Base-by-base conservation (phyloP, 2,888 invertebrate species). In the Mesochorus sp. region DNA sequence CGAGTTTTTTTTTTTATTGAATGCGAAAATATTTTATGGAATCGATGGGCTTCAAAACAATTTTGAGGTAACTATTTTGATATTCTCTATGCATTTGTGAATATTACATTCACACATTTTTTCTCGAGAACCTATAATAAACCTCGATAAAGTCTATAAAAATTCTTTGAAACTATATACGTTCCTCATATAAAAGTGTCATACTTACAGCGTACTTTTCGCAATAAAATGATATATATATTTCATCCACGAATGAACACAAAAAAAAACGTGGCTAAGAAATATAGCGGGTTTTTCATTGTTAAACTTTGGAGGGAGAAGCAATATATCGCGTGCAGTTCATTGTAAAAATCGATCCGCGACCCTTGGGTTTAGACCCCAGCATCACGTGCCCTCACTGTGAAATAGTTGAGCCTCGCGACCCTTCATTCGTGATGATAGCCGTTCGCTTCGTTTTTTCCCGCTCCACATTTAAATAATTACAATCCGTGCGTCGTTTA, bases 381-480 rank as follows among this genome's bases (percentile, higher is more conserved):
- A 21, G 28, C 5, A 24, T 42, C 49, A 24, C 70, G 31, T 53
- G 64, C 71, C 51, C 47, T 19, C 47, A 14, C 44, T 57, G n/a
- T n/a, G 28, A 68, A 34, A 70, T 59, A 42, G 39, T 44, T 53
- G 67, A 39, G 47, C n/a, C 21, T 26, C 68, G n/a, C n/a, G 67
- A 44, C 73, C 57, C 68, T 68, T 64, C 57, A 62, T 76, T 44
- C 66, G 59, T 44, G 57, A 70, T 62, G 71, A 67, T 31, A 71
- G 53, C 37, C 66, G 55, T 51, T 64, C 28, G 42, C 34, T 44
- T 19, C 68, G 51, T 68, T 73, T 77, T 72, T 68, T 70, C 68
- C 49, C 57, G 71, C 24, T 76, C 83, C 87, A 83, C 87, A 90
- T 90, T 90, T 90, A 90, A 90, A 90, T 90, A 90, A 90, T 90